phyloP scores from a whole-genome alignment of 2,888 invertebrate genomes.

The Aphidius colemani region DNA sequence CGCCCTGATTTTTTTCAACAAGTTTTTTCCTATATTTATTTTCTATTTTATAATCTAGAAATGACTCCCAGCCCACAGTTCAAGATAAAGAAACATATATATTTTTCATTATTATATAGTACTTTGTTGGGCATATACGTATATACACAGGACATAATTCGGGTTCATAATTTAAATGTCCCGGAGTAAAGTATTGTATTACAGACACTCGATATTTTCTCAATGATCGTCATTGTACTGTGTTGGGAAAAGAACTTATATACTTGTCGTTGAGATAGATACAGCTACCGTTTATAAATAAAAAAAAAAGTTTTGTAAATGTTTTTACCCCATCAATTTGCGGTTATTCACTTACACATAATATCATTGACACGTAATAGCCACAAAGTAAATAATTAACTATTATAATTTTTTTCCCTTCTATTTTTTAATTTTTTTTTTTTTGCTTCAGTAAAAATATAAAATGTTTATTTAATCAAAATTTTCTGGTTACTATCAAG shows the following conservation, averaged over 20 bases:
- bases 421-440: not conserved
- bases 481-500: slow-evolving; percentile 13
- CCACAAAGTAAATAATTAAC: slow-evolving; percentile 1
- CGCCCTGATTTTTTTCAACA: slow-evolving; percentile 10
- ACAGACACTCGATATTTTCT: slow-evolving; percentile 59
- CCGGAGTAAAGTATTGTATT: slow-evolving; percentile 54
- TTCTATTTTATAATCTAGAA: not conserved
- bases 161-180: slow-evolving; percentile 47
- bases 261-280: slow-evolving; percentile 10
- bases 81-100: not conserved
- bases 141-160: slow-evolving; percentile 37
- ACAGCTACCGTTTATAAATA: slow-evolving; percentile 39
- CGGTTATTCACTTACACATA: slow-evolving; percentile 42
- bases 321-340: slow-evolving; percentile 48
- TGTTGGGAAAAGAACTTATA: not conserved
- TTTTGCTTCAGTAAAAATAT: slow-evolving; percentile 1
- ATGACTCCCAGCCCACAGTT: slow-evolving; percentile 20
- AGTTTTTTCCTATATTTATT: not conserved
- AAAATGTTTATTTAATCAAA: slow-evolving; percentile 8
- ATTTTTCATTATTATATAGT: not conserved
- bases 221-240: slow-evolving; percentile 57
- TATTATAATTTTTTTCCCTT: not conserved
- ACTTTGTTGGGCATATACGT: not conserved
- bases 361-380: slow-evolving; percentile 27
- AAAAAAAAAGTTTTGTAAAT: slow-evolving; percentile 34